Conservation (phyloP, 2,113 vertebrate genomes). For the Microcebus murinus region DNA sequence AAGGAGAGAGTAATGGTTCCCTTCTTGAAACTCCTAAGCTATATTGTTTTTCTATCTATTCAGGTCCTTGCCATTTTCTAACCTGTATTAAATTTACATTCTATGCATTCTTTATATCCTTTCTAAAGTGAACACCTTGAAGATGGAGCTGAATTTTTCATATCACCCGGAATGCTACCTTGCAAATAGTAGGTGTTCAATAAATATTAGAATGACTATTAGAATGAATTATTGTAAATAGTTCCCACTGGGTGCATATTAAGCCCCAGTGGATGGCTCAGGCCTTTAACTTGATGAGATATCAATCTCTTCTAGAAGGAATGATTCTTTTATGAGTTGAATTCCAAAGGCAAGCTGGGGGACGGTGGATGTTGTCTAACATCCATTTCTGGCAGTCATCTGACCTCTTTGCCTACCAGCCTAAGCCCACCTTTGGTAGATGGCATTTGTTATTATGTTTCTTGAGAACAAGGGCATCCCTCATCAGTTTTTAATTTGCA, state of each 20-base stretch:
- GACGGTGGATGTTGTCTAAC: background rate
- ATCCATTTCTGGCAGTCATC: background rate
- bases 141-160: background rate
- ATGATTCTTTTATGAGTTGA: background rate
- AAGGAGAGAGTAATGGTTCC: background rate
- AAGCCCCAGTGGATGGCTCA: background rate
- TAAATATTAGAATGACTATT: background rate
- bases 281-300: slow-evolving; percentile 1
- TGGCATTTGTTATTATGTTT: slow-evolving; percentile 39
- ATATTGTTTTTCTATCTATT: background rate
- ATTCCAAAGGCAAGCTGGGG: background rate
- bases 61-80: background rate
- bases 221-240: background rate
- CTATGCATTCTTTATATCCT: background rate
- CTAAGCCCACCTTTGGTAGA: background rate
- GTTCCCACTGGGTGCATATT: background rate
- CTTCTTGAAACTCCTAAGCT: slow-evolving; percentile 11
- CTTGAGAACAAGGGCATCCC: slow-evolving; percentile 1
- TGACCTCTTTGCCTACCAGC: background rate
- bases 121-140: background rate
- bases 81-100: background rate
- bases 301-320: background rate
- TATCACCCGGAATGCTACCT: background rate
- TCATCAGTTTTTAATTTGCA: slow-evolving; percentile 25
- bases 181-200: background rate